Conservation (phyloP, 2,113 vertebrate species). For the Tyrannus savana region DNA sequence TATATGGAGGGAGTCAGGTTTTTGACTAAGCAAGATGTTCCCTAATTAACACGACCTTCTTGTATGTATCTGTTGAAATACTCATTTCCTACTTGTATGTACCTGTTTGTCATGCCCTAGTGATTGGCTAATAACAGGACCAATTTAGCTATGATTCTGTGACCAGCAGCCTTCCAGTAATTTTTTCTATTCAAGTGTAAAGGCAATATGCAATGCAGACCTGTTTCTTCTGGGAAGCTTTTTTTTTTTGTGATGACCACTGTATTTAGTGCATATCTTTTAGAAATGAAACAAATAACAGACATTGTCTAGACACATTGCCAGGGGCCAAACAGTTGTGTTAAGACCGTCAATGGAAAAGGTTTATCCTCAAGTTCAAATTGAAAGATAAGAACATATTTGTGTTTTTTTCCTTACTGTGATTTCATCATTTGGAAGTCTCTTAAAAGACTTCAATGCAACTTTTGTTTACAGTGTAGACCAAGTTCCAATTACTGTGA, state of each 20-base stretch:
- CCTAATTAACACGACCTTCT: not conserved
- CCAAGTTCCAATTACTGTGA: not conserved
- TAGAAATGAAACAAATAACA: constrained; percentile 24
- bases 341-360: constrained; percentile 40
- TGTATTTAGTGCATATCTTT: not conserved
- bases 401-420: not conserved
- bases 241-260: constrained; percentile 9
- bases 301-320: constrained; percentile 62
- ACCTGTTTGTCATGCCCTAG: not conserved
- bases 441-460: constrained; percentile 14
- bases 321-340: constrained; percentile 53
- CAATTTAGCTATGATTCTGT: not conserved
- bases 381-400: constrained; percentile 56
- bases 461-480: not conserved
- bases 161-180: not conserved
- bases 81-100: not conserved
- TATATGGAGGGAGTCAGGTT: not conserved
- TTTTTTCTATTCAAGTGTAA: not conserved
- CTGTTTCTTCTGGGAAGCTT: not conserved
- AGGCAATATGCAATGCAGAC: not conserved
- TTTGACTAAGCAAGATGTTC: not conserved
- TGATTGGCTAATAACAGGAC: not conserved
- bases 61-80: not conserved
- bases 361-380: constrained; percentile 22
- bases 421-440: constrained; percentile 54